Evolutionary conservation across 37 sponge, comb jelly and placozoan genomes (phyloP), one percentile per base, ranked within the genome.

Genomic region (Bolinopsis microptera): DNA sequence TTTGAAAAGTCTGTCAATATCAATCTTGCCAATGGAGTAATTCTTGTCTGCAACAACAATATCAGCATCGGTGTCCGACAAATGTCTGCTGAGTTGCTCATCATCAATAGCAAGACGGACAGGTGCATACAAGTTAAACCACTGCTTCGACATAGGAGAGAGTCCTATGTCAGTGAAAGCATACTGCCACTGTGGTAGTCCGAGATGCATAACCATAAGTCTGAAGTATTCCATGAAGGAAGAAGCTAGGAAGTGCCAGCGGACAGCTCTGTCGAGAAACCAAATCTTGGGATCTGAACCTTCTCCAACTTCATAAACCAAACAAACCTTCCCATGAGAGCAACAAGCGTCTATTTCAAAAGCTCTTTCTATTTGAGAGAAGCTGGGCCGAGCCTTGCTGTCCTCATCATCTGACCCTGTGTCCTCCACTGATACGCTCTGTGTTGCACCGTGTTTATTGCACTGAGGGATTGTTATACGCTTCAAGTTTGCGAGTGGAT

Each of bases 151-250:
- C 90, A 86, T 86, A 24, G 90, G 90, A 16, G 90, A 86, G 26
- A 93, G 32, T 16, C 93, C 93, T 22, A 93, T 93, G 31, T 93
- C 76, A 39, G 93, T 93, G 24, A 93, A 93, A 5, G 93, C 93
- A 72, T 93, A 93, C 34, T 93, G 93, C 93, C 93, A 93, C 39
- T 93, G 93, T 25, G 93, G 93, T 69, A 93, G 72, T 24, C 93
- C 93, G 8, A 93, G 93, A 27, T 93, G 93, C 93, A 93, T 93
- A 2, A 93, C 76, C 93, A 93, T 93, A 2, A 93, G 72, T 25
- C 93, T 69, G 39, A 93, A 93, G 24, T 93, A 93, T 30, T 93
- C 76, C 76, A 72, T 93, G 39, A 93, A 93, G 38, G 93, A 93
- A 5, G 74, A 34, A 24, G 93, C 76, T 30, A 93, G 39, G 30